Evolutionary conservation across 1,140 invertebrate genomes (phyloP), one percentile per base, ranked within the genome.

Genomic region (Drosophila littoralis): DNA sequence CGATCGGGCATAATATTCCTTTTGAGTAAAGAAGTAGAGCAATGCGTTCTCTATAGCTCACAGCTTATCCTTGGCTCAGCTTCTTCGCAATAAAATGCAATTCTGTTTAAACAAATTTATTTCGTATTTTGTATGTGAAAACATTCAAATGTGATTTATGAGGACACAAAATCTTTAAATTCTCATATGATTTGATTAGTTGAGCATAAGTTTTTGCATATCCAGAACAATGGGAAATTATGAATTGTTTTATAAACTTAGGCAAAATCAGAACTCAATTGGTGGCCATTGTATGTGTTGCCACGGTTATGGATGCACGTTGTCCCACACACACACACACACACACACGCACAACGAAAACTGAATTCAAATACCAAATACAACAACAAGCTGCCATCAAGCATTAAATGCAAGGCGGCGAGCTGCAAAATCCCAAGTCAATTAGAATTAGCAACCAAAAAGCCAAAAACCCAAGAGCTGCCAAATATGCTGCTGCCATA

Each of bases 401-500:
- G 35, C 58, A 45, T 32, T 45, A 66, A 48, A 32, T 50, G 54
- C 60, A 54, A 75, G 71, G 70, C 64, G 70, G 46, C 52, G 65
- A 73, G 45, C 60, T 81, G 70, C 54, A 69, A 73, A 76, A 70
- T 77, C 76, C 63, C 77, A 77, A 88, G 75, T 79, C 82, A 72
- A 86, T 86, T 86, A 72, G 75, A 79, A 74, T 81, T 77, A 77
- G 54, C 65, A 81, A 59, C 55, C 57, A 74, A 48, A 74, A 58
- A 58, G 22, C 22, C 42, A 67, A 54, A 83, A 66, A 59, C 59
- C 50, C 58, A 54, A 86, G 61, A 74, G 64, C 61, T 69, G 78
- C 69, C 75, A 81, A 85, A 85, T 81, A 86, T 81, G 82, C 82
- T 75, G 73, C 67, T 79, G 83, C 79, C 71, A 86, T 88, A 89